Evolutionary conservation across 2,113 vertebrate genomes (phyloP).

Genomic region (Osmerus eperlanus): DNA sequence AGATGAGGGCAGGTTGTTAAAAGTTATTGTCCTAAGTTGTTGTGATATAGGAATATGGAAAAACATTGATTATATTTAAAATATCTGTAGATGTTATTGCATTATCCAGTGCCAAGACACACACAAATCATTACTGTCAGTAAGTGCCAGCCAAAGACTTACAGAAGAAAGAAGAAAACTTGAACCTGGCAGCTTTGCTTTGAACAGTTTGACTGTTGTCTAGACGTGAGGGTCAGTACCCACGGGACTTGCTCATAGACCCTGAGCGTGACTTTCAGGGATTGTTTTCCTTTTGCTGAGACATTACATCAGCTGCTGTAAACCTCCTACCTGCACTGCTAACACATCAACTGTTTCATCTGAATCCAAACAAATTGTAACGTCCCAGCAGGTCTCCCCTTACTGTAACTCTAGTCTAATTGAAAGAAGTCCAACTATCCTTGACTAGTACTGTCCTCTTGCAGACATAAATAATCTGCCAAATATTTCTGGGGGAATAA

Average conservation of each 20-base stretch:
- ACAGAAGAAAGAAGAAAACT: neutral
- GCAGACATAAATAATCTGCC: neutral
- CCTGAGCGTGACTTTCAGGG: conserved; percentile 38
- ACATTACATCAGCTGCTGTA: conserved; percentile 50
- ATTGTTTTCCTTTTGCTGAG: conserved; percentile 52
- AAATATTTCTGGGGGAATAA: too few species aligned
- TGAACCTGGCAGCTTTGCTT: conserved; percentile 8
- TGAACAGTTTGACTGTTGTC: conserved; percentile 30
- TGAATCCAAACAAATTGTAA: conserved; percentile 43
- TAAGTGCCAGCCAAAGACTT: neutral
- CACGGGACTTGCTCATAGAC: conserved; percentile 15
- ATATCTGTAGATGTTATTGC: neutral
- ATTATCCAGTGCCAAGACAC: neutral
- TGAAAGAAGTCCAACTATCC: too few species aligned
- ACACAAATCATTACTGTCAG: neutral
- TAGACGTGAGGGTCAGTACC: conserved; percentile 26
- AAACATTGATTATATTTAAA: neutral
- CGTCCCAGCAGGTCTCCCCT: conserved; percentile 23
- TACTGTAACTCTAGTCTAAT: neutral
- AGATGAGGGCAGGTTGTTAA: too few species aligned
- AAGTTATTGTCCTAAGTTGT: conserved; percentile 33
- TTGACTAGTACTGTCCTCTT: neutral
- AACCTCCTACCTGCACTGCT: conserved; percentile 22
- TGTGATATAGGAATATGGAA: neutral
- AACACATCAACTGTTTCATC: conserved; percentile 22